phyloP scores from a whole-genome alignment of 2,888 invertebrate genomes.

The Nemurella pictetii region DNA sequence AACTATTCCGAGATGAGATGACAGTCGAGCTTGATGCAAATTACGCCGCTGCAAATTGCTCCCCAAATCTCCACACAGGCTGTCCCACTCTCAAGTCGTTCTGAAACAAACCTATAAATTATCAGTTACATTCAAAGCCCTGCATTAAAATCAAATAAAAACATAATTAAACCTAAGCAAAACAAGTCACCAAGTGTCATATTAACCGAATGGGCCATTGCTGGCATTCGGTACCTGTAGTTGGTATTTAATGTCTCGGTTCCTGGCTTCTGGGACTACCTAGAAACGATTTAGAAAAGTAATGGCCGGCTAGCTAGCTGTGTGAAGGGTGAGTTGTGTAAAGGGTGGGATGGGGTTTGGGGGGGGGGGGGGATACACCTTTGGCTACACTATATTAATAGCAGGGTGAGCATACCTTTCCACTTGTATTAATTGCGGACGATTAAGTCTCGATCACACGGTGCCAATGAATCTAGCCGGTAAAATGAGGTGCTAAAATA shows the following conservation, averaged over 20 bases:
- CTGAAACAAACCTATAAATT: slow-evolving; percentile 23
- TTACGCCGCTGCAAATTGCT: neutral
- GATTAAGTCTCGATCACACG: neutral
- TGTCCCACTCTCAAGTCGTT: neutral
- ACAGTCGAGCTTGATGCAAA: too few relatives aligned
- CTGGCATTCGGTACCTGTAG: too few relatives aligned
- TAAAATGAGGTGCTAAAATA: too few relatives aligned
- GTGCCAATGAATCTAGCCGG: neutral
- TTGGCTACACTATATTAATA: neutral
- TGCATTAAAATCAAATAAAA: slow-evolving; percentile 27
- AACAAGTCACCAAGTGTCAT: slow-evolving; percentile 1
- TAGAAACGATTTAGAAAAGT: neutral
- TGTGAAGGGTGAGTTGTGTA: neutral
- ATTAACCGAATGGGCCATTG: neutral
- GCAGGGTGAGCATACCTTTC: neutral
- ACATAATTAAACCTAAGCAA: neutral
- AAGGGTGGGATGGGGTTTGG: too few relatives aligned
- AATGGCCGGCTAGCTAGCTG: neutral
- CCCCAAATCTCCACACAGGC: neutral
- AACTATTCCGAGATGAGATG: too few relatives aligned
- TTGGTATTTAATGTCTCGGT: neutral
- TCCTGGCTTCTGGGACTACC: too few relatives aligned
- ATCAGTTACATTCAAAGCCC: neutral
- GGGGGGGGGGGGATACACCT: too few relatives aligned
- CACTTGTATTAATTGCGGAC: neutral